phyloP scores from a whole-genome alignment of 1,140 invertebrate genomes.

The Mycetomoellerius zeteki region DNA sequence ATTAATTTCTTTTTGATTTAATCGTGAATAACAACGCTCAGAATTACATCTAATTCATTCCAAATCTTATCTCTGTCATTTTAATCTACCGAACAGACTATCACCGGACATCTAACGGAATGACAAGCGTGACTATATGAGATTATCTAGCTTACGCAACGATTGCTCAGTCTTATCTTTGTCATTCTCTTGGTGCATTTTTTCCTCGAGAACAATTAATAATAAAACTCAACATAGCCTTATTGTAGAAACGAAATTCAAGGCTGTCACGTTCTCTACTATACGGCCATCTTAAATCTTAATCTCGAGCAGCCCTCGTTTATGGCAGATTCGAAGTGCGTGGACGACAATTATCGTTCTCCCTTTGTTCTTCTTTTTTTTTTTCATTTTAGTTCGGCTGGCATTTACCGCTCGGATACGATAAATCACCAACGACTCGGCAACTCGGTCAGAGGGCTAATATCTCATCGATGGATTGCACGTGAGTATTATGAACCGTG shows the following conservation, averaged over 20 bases:
- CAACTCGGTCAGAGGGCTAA: conserved; percentile 13
- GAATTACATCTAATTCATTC: not conserved
- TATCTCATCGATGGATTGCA: not conserved
- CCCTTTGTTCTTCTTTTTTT: conserved; percentile 1
- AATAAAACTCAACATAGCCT: not conserved
- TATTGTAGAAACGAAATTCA: not conserved
- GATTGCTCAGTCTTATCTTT: not conserved
- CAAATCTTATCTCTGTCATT: conserved; percentile 3
- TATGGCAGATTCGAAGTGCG: not conserved
- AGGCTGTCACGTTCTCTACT: not conserved
- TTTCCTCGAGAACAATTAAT: not conserved
- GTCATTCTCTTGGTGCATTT: not conserved
- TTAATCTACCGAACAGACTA: not conserved
- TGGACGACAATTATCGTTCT: not conserved
- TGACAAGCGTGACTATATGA: not conserved
- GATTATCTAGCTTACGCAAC: conserved; percentile 25
- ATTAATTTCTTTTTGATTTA: not conserved
- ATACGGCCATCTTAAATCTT: not conserved
- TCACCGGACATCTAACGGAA: not conserved
- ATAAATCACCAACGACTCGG: conserved; percentile 10
- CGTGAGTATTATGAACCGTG: not conserved
- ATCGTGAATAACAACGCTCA: not conserved
- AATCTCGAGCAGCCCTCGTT: not conserved
- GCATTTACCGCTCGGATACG: not conserved
- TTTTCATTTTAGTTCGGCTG: not conserved